Evolutionary conservation across 2,888 invertebrate genomes (phyloP).

Genomic region (Ischnura elegans): DNA sequence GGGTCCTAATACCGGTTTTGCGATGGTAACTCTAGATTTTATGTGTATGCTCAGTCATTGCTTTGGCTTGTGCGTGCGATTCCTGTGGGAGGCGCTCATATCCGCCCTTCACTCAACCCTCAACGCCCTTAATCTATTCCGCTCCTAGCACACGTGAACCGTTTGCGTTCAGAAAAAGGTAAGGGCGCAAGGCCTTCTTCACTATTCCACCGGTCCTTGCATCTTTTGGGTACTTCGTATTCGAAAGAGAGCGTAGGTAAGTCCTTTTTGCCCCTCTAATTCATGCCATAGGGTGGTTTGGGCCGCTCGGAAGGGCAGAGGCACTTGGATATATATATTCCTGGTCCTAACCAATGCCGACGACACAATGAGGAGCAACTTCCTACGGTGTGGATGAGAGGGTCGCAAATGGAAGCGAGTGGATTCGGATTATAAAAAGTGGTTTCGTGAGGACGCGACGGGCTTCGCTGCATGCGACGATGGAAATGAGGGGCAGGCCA

Average conservation of each 20-base stretch:
- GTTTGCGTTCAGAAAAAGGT: background rate
- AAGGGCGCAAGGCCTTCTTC: background rate
- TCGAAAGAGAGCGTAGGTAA: background rate
- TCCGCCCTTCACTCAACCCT: background rate
- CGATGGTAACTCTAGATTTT: no score
- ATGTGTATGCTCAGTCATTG: no score
- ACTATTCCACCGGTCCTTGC: background rate
- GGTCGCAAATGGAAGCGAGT: background rate
- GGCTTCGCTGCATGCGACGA: background rate
- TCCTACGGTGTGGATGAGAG: background rate
- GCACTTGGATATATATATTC: constrained; percentile 1
- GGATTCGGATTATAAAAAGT: background rate
- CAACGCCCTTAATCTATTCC: background rate
- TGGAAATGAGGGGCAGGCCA: background rate
- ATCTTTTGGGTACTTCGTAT: background rate
- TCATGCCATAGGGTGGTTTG: background rate
- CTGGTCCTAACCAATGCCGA: background rate
- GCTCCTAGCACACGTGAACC: background rate
- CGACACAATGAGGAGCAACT: background rate
- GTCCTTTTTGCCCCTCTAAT: background rate
- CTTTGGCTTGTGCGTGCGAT: no score
- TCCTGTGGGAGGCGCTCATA: no score
- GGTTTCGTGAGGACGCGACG: background rate
- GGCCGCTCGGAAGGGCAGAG: background rate
- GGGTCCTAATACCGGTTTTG: no score